These are phyloP conservation scores for Lasiurus cinereus DNA, from an alignment of 2,113 vertebrate species.

Conservation along the genomic window DNA sequence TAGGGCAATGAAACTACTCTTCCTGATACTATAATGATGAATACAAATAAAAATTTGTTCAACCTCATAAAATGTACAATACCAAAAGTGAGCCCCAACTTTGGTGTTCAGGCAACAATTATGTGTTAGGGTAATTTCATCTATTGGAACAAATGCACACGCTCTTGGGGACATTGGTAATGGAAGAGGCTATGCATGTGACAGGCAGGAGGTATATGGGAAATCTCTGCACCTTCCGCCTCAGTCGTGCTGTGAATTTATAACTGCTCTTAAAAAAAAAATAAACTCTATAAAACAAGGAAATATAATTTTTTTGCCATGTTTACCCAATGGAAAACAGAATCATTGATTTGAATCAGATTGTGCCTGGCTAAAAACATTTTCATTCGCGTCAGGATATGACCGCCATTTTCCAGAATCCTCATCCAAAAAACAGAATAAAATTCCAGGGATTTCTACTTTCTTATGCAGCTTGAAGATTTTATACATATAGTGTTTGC, in stretches of 20 bases:
- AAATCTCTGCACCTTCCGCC: not conserved
- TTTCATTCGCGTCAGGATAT: slow-evolving; percentile 18
- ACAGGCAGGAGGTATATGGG: not conserved
- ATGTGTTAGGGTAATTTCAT: not conserved
- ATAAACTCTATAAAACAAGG: not conserved
- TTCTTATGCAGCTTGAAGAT: slow-evolving; percentile 52
- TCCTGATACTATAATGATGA: not conserved
- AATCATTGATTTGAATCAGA: slow-evolving; percentile 64
- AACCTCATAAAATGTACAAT: not conserved
- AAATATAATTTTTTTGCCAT: slow-evolving; percentile 58
- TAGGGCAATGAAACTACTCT: not conserved
- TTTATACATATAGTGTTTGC: slow-evolving; percentile 67
- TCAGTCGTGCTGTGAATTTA: not conserved
- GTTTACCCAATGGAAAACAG: slow-evolving; percentile 69
- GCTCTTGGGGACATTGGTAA: too few species aligned
- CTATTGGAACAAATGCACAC: not conserved
- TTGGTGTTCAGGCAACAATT: too few species aligned
- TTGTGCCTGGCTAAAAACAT: slow-evolving; percentile 57
- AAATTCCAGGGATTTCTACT: slow-evolving; percentile 50
- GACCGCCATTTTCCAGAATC: slow-evolving; percentile 71
- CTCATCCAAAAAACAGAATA: slow-evolving; percentile 67
- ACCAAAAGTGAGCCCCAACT: not conserved
- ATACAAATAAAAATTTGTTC: not conserved
- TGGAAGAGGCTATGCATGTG: too few species aligned
- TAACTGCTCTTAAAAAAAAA: slow-evolving; percentile 20